These are phyloP conservation scores for Noturus placidus DNA, from an alignment of 2,113 vertebrate genomes.

Conservation along the genomic window DNA sequence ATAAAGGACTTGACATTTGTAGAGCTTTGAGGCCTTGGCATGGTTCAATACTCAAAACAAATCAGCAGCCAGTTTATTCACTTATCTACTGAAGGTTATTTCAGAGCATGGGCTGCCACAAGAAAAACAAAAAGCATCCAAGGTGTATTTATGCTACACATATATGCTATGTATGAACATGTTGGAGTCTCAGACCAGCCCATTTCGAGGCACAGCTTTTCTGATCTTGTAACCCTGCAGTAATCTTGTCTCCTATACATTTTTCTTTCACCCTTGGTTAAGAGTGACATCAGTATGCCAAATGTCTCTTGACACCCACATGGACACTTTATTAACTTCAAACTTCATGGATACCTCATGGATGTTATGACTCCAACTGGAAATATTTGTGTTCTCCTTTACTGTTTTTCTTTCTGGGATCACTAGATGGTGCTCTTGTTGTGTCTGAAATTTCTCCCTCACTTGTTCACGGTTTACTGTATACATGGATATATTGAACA, in stretches of 20 bases:
- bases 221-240: neutral
- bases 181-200: neutral
- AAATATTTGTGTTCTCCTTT: neutral
- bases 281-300: neutral
- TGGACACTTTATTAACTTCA: neutral
- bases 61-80: conserved; percentile 42
- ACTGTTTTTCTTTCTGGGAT: neutral
- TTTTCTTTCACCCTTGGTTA: neutral
- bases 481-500: neutral
- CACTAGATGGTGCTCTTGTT: conserved; percentile 66
- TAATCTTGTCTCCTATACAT: neutral
- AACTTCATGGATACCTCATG: neutral
- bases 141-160: neutral
- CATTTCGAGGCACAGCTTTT: neutral
- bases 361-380: neutral
- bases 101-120: conserved; percentile 13
- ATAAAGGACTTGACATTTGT: conserved; percentile 41
- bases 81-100: conserved; percentile 40
- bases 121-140: neutral
- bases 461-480: neutral
- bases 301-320: neutral
- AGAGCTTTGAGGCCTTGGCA: conserved; percentile 44
- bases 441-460: conserved; percentile 6
- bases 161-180: neutral
- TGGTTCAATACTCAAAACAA: conserved; percentile 30